Percentiles rank a stretch among this genome's conserved stretches.
phyloP scores from a whole-genome alignment of 1,140 invertebrate species.

The Drosophila dunni region DNA sequence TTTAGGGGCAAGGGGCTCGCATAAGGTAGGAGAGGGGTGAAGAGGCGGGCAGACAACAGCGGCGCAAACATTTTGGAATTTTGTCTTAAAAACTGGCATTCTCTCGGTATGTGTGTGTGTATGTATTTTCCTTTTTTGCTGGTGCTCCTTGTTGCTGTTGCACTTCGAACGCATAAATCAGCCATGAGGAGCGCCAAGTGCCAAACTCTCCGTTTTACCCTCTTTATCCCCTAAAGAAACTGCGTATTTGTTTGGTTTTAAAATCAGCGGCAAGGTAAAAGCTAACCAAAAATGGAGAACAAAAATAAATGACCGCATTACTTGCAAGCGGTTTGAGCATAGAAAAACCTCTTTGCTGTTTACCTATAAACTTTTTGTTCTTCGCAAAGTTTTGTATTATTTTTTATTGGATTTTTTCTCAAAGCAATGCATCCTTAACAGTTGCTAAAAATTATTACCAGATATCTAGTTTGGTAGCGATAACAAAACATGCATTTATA shows the following conservation, averaged over 20 bases:
- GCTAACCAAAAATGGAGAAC: conserved; percentile 21
- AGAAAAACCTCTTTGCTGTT: not conserved
- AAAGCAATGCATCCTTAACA: conserved; percentile 61
- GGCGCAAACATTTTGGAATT: conserved; percentile 49
- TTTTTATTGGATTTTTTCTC: conserved; percentile 68
- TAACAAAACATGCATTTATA: not conserved
- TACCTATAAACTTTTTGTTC: conserved; percentile 58
- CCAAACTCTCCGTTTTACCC: conserved; percentile 26
- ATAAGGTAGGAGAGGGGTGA: not conserved
- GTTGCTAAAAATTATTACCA: conserved; percentile 5
- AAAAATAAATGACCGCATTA: conserved; percentile 30
- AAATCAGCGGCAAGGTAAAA: conserved; percentile 51
- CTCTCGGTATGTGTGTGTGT: not conserved
- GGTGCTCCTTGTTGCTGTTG: conserved; percentile 38
- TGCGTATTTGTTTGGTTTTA: conserved; percentile 43
- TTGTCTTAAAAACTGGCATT: conserved; percentile 49
- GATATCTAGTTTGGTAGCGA: not conserved
- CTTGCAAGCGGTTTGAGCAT: conserved; percentile 32
- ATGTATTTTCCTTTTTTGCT: not conserved
- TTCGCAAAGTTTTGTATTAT: conserved; percentile 65
- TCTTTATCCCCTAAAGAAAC: conserved; percentile 5
- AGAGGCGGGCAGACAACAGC: conserved; percentile 37
- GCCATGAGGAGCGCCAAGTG: conserved; percentile 68
- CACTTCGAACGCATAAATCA: conserved; percentile 74
- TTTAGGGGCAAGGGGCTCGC: not conserved